Evolutionary conservation across 2,888 invertebrate genomes (phyloP), one percentile per base, ranked within the genome.

Genomic region (Andrena fulva): DNA sequence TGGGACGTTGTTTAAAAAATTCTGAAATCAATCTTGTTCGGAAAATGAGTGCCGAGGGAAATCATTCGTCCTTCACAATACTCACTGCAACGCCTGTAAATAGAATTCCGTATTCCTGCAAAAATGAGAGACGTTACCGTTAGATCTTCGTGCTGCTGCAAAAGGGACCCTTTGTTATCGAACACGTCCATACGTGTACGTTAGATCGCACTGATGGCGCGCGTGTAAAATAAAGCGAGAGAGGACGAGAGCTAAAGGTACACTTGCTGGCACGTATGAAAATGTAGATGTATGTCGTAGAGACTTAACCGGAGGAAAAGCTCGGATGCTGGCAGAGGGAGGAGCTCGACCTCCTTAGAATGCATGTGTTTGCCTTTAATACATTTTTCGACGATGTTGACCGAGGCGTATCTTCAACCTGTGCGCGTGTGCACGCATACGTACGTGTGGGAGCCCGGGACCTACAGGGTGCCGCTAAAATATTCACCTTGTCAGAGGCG

Each of bases 361-460:
- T 90, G 89, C 91, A 91, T 90, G 88, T 90, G 91, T 90, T 90
- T 90, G 87, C 89, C 90, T 90, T 90, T 91, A 91, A 90, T 90
- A 90, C 87, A 90, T 91, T 89, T 90, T 88, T 89, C 90, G 88
- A 85, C 85, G 86, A 89, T 91, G 90, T 90, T 90, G 90, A 90
- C 90, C 91, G 84, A 90, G 85, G 87, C 88, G 89, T 85, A 85
- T 87, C 86, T 86, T 79, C 84, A 77, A 76, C 54, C 74, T 74
- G 79, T 71, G 76, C 73, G 56, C 79, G 81, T 87, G 81, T 82
- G 82, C 70, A 77, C 78, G 85, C 85, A 78, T 83, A 83, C 60
- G 56, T 80, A 77, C 76, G 69, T 48, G 77, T 52, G 77, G 12
- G 64, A 59, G 68, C 84, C 76, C 74, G 74, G 80, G 70, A 88